A percentile compares a stretch with the other conserved stretches of the same genome.
Evolutionary conservation across 1,140 invertebrate genomes (phyloP).

Genomic region (Pseudomyrmex gracilis): DNA sequence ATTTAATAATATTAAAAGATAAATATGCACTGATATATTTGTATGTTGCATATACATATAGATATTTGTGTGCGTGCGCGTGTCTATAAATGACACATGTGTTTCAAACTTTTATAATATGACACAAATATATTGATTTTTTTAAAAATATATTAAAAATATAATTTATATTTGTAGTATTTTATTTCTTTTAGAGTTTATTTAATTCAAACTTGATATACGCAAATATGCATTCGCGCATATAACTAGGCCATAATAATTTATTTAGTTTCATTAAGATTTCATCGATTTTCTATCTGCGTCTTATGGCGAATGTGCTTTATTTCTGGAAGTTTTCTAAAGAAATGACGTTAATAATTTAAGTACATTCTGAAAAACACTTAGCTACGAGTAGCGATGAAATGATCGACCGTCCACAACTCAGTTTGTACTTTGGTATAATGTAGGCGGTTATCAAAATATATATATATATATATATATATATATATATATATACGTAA

Average conservation of each 20-base stretch:
- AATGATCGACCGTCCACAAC: slow-evolving; percentile 15
- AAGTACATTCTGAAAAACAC: slow-evolving; percentile 16
- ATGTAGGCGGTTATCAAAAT: slow-evolving; percentile 24
- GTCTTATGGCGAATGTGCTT: slow-evolving; percentile 2
- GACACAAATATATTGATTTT: neutral
- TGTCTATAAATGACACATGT: neutral
- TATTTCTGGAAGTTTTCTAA: slow-evolving; percentile 44
- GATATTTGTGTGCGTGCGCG: no score
- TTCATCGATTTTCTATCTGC: slow-evolving; percentile 22
- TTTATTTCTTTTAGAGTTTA: neutral
- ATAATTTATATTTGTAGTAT: no score
- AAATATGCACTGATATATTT: no score
- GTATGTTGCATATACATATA: no score
- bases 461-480: no score
- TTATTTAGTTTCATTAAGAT: slow-evolving; percentile 21
- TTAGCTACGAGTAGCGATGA: slow-evolving; percentile 5
- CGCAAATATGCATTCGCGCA: no score
- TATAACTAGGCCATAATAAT: slow-evolving; percentile 24
- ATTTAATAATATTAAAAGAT: no score
- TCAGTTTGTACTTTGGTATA: slow-evolving; percentile 30
- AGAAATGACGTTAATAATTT: slow-evolving; percentile 47
- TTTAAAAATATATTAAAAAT: no score
- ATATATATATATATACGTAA: no score
- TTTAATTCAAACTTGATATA: slow-evolving; percentile 4
- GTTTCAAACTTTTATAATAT: slow-evolving; percentile 19